These are phyloP conservation scores for Rafetus swinhoei DNA, from an alignment of 2,113 vertebrate genomes.

Conservation along the genomic window DNA sequence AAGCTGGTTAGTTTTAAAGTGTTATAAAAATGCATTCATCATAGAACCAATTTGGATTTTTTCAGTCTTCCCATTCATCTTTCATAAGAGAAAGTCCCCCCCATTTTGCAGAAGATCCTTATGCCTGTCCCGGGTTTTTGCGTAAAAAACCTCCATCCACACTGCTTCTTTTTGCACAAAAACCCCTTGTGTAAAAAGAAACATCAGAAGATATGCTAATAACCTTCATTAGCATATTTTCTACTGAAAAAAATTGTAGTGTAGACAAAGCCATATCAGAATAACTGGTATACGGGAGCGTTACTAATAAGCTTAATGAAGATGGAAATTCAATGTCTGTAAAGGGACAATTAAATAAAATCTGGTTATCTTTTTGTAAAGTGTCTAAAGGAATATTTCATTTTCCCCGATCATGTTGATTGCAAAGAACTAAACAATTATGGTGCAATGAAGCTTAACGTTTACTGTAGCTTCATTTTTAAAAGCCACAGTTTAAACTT, in stretches of 20 bases:
- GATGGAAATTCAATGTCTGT: background rate
- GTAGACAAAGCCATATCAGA: background rate
- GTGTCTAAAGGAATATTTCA: background rate
- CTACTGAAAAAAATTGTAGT: too few relatives aligned
- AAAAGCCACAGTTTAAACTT: background rate
- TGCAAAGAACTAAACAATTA: background rate
- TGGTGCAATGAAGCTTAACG: background rate
- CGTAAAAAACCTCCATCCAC: too few relatives aligned
- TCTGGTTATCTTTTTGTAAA: background rate
- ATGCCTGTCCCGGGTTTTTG: too few relatives aligned
- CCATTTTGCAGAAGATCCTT: too few relatives aligned
- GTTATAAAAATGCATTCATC: fast-evolving
- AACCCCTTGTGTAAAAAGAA: too few relatives aligned
- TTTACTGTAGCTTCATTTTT: background rate
- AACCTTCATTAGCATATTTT: too few relatives aligned
- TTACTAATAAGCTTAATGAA: background rate
- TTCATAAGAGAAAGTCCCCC: background rate
- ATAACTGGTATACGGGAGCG: background rate
- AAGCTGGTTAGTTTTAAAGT: background rate
- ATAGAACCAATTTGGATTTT: background rate
- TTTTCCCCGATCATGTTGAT: background rate
- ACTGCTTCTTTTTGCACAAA: too few relatives aligned
- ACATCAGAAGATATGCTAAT: too few relatives aligned
- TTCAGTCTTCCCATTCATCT: background rate
- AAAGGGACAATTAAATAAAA: background rate